Evolutionary conservation across 2,888 invertebrate genomes (phyloP), one percentile per base, ranked within the genome.

Genomic region (Molorchus minor): DNA sequence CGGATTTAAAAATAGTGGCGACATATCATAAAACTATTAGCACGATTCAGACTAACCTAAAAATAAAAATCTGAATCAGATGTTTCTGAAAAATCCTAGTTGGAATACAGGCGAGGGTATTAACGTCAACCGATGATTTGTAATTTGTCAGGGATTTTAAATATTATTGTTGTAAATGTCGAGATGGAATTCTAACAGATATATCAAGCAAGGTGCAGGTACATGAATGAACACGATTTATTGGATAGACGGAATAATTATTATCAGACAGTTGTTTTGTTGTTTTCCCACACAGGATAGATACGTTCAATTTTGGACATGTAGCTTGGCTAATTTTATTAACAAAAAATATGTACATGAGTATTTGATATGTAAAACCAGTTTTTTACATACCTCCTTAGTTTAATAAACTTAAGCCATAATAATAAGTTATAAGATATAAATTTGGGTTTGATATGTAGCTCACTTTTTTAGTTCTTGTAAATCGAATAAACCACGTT

Each of bases 51-150:
- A 12, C 41, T n/a, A 17, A 12, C 12, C 20, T 41, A 41, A 41
- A 41, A 41, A 41, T 41, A 41, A 5, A 12, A 17, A 7, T 41
- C 12, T 41, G 41, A 41, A 17, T 41, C 41, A 41, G 20, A 41
- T 41, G 20, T 12, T 41, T 41, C 41, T 1, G 20, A 17, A 2
- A 10, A 17, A n/a, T 35, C 19, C 36, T 20, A 19, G 35, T 47
- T 36, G 35, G 13, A 47, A 47, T n/a, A n/a, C n/a, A n/a, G n/a
- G n/a, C n/a, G 17, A 16, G 12, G 30, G 30, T 30, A 29, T 45
- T 30, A 45, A 47, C 36, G 47, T 47, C 47, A 47, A 19, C 20
- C 12, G 13, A 47, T 20, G 47, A 47, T 36, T 36, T 47, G 47
- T 47, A 47, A 33, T 47, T 47, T 35, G 35, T 20, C 35, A 20